phyloP scores from a whole-genome alignment of 2,888 invertebrate genomes.

The Dermolepida albohirtum region DNA sequence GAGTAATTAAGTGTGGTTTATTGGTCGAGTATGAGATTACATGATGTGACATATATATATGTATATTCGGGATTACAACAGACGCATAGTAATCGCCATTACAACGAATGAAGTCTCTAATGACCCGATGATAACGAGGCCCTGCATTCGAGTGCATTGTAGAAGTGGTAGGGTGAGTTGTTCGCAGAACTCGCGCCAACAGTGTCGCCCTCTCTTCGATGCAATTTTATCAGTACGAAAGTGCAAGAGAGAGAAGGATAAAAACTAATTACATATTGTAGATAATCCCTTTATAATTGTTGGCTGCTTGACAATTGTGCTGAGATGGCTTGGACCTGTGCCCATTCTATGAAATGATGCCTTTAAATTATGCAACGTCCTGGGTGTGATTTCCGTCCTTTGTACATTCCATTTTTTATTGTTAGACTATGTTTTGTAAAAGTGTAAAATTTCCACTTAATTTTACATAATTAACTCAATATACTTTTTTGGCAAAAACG shows the following conservation, averaged over 20 bases:
- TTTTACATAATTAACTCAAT: too few species aligned
- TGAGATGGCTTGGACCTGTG: slow-evolving; percentile 53
- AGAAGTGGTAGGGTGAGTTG: slow-evolving; percentile 15
- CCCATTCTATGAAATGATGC: slow-evolving; percentile 53
- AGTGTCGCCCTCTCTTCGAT: background rate
- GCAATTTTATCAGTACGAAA: slow-evolving; percentile 1
- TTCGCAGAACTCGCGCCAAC: slow-evolving; percentile 3
- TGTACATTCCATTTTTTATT: background rate
- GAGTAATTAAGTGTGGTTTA: slow-evolving; percentile 41
- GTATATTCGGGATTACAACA: slow-evolving; percentile 35
- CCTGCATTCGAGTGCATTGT: slow-evolving; percentile 48
- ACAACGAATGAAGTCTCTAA: slow-evolving; percentile 50
- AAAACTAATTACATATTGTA: slow-evolving; percentile 61
- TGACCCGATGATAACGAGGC: slow-evolving; percentile 50
- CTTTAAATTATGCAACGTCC: slow-evolving; percentile 50
- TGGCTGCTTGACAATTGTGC: slow-evolving; percentile 60
- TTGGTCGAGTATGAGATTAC: slow-evolving; percentile 40
- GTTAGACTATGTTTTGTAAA: too few species aligned
- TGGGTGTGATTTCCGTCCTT: background rate
- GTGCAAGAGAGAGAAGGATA: slow-evolving; percentile 45
- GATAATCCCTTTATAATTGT: slow-evolving; percentile 62
- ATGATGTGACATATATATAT: slow-evolving; percentile 30
- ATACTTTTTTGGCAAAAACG: too few species aligned
- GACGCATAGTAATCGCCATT: slow-evolving; percentile 52
- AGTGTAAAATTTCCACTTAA: too few species aligned